These are phyloP conservation scores for Armadillidium nasatum DNA, from an alignment of 1,140 invertebrate species.

Conservation along the genomic window DNA sequence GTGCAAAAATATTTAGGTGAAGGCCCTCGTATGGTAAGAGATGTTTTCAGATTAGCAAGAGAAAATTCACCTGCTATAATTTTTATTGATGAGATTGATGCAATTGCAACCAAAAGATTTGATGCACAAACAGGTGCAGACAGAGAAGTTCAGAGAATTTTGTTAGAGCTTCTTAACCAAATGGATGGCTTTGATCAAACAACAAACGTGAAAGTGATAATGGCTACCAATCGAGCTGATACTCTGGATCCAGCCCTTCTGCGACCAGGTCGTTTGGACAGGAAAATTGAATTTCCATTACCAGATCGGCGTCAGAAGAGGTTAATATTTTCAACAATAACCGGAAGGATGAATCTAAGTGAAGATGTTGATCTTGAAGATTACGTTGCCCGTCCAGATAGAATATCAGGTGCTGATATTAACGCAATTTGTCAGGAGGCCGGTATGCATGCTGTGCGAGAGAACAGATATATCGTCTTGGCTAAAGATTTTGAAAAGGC, in stretches of 20 bases:
- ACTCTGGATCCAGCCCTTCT: slow-evolving; percentile 96
- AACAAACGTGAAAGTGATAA: slow-evolving; percentile 99
- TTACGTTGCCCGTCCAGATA: slow-evolving; percentile 95
- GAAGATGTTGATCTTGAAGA: slow-evolving; percentile 99
- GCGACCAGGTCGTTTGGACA: slow-evolving; percentile 91
- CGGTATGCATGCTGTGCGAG: slow-evolving; percentile 92
- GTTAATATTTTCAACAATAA: slow-evolving; percentile 96
- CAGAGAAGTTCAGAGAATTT: slow-evolving; percentile 96
- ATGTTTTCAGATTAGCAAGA: slow-evolving; percentile 97
- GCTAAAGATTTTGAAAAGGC: slow-evolving; percentile 99
- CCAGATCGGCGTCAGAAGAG: slow-evolving; percentile 97
- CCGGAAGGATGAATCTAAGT: slow-evolving; percentile 97
- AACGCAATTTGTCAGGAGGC: slow-evolving; percentile 99
- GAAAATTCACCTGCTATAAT: slow-evolving; percentile 99
- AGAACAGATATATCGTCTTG: slow-evolving; percentile 97
- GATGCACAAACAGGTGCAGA: slow-evolving; percentile 99
- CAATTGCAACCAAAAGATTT: slow-evolving; percentile 96
- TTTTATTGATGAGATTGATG: slow-evolving; percentile 98
- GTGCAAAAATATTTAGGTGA: slow-evolving; percentile 99
- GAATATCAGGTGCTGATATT: slow-evolving; percentile 98
- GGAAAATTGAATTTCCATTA: slow-evolving; percentile 98
- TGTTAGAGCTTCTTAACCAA: slow-evolving; percentile 95
- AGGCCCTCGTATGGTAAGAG: slow-evolving; percentile 97
- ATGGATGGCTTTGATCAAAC: slow-evolving; percentile 99
- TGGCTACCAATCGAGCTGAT: slow-evolving; percentile 98